Base-by-base conservation (phyloP, 2,888 invertebrate species). In the Phytoseiulus persimilis region DNA sequence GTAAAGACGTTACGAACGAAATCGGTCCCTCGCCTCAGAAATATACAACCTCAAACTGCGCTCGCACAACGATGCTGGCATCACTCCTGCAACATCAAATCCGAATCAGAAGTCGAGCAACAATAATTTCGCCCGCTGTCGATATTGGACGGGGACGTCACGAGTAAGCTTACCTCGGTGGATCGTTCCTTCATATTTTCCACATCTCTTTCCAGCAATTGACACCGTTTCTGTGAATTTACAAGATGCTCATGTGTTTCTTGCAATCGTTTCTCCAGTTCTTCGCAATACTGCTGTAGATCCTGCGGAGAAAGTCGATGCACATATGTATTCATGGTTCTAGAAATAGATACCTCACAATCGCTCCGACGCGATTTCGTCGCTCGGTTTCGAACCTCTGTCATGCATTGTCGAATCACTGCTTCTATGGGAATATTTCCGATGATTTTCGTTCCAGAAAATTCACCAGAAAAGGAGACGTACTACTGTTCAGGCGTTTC, bases 271-370 rank as follows among this genome's bases (percentile, higher is more conserved):
- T 83, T 83, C 83, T 83, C 83, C 33, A 83, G 18, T 31, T 83
- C 83, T 83, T 83, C 83, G 83, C 83, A 83, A 33, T 83, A 83
- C 18, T 83, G 83, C 83, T 83, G 83, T 31, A 83, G 28, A 83
- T 83, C 83, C 83, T 83, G 83, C 6, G 31, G 31, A 9, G 31
- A 32, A 31, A 83, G 18, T 31, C 11, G 14, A 83, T 18, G 33
- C 28, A 9, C 11, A 32, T 83, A 18, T 11, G 28, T 83, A 9
- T 2, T 33, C 83, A 28, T 23, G n/a, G n/a, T 31, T 32, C 31
- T 83, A 23, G 0, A 31, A 32, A 31, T 83, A 31, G n/a, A n/a
- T n/a, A 83, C 9, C 83, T 31, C 3, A 31, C 65, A 28, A 28
- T 14, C 65, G 65, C 65, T 65, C 2, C 18, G 18, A 65, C 65